These are phyloP conservation scores for Cyclargus thomasi DNA, from an alignment of 1,140 invertebrate species.

Conservation along the genomic window DNA sequence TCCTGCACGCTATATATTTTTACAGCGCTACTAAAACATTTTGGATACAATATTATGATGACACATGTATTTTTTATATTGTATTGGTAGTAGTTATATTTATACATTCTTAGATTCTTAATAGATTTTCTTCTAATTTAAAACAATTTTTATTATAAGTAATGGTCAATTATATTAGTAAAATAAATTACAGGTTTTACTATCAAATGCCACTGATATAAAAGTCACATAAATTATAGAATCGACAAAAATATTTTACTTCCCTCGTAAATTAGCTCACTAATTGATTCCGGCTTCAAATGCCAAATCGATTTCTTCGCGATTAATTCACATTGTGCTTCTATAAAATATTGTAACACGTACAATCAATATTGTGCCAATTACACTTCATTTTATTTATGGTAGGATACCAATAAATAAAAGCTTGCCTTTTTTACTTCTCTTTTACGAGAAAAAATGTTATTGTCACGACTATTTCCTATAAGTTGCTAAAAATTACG, in stretches of 20 bases:
- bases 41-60: no score
- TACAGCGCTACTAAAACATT: not conserved
- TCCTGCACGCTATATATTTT: not conserved
- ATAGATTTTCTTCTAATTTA: not conserved
- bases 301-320: not conserved
- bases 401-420: no score
- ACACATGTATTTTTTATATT: no score
- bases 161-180: not conserved
- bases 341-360: not conserved
- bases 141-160: not conserved
- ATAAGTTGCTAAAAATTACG: no score
- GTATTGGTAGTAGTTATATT: no score
- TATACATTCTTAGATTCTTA: no score
- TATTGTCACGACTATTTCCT: no score
- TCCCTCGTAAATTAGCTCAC: constrained; percentile 6
- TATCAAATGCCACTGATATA: not conserved
- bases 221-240: not conserved
- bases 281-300: constrained; percentile 1
- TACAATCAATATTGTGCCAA: no score
- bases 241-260: not conserved
- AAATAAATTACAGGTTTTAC: constrained; percentile 11
- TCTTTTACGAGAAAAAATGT: no score
- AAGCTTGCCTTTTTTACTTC: no score
- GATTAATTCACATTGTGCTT: not conserved
- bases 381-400: no score